Base-by-base conservation (phyloP, 2,888 invertebrate species). In the Lasioglossum lativentre region DNA sequence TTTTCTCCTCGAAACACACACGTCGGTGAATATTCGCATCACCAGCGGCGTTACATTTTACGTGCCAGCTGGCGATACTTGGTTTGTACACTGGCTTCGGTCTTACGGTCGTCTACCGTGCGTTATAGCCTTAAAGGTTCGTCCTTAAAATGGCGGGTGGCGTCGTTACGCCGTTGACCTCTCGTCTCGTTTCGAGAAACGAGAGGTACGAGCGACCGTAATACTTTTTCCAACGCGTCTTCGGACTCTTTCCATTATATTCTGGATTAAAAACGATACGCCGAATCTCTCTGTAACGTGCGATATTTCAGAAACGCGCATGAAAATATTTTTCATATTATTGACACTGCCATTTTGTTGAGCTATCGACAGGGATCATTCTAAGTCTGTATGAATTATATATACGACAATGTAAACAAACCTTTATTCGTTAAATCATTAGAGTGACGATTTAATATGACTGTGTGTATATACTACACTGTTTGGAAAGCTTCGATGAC, bases 71-170 rank as follows among this genome's bases (percentile, higher is more conserved):
- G 90, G 90, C 85, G 78, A 85, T 83, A 83, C 73, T 81, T 86
- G 59, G 70, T 85, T 75, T 85, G 75, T 87, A 81, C 68, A 80
- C 76, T 78, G 47, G 79, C 78, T 59, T 68, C 78, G 59, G 75
- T 84, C 79, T 85, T 88, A 78, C 80, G 80, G 38, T 80, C 88
- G 83, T 87, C 83, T 80, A 87, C 82, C 75, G 83, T 86, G 77
- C 82, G 79, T 90, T 88, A 81, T 86, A 85, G 83, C 82, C 80
- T 86, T 88, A 81, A 88, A 90, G 88, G 83, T 82, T 89, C 76
- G 88, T 87, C 84, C 86, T 89, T 89, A 90, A 91, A 86, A 91
- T 91, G 91, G 90, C 91, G 91, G 87, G 75, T 79, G 84, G 82
- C 88, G 84, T 81, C 84, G 83, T 75, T 86, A 80, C 84, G 80